A percentile compares a stretch with the other conserved stretches of the same genome.
Evolutionary conservation across 2,888 invertebrate species (phyloP).

Genomic region (Drosophila prostipennis): DNA sequence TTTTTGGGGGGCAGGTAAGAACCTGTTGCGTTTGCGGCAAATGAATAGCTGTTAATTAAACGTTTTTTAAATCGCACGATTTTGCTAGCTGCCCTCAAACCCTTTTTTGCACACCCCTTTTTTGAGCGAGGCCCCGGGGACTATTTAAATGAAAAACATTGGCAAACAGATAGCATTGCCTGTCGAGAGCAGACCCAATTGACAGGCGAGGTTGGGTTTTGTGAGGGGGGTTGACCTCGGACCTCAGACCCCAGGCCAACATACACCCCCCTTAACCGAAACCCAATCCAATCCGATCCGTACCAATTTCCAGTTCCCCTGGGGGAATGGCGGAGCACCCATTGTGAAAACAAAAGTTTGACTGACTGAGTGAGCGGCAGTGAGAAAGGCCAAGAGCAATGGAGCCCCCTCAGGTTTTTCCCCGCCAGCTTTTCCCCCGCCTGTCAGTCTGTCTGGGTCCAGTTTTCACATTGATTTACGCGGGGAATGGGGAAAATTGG

Average conservation of each 20-base stretch:
- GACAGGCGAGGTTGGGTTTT: conserved; percentile 15
- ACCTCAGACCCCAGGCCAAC: not conserved
- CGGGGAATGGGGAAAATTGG: not conserved
- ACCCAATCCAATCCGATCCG: conserved; percentile 1
- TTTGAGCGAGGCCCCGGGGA: conserved; percentile 17
- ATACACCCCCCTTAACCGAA: too few relatives aligned
- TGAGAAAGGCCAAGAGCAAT: conserved; percentile 76
- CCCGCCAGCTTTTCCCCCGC: not conserved
- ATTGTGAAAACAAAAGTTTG: conserved; percentile 72
- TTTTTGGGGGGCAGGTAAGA: not conserved
- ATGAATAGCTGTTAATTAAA: conserved; percentile 17
- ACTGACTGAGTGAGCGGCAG: conserved; percentile 64
- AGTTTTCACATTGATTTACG: conserved; percentile 68
- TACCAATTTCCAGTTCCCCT: conserved; percentile 9
- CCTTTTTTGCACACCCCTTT: not conserved
- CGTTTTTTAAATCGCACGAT: conserved; percentile 9
- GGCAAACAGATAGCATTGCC: conserved; percentile 42
- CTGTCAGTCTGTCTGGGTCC: conserved; percentile 30
- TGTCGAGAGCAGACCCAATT: conserved; percentile 49
- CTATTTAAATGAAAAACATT: conserved; percentile 28
- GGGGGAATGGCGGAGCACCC: not conserved
- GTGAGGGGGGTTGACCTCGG: not conserved
- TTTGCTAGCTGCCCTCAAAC: conserved; percentile 3
- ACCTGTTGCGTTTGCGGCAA: conserved; percentile 1
- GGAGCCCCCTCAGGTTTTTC: not conserved